phyloP scores from a whole-genome alignment of 1,140 invertebrate species.

The Drosophila santomea region DNA sequence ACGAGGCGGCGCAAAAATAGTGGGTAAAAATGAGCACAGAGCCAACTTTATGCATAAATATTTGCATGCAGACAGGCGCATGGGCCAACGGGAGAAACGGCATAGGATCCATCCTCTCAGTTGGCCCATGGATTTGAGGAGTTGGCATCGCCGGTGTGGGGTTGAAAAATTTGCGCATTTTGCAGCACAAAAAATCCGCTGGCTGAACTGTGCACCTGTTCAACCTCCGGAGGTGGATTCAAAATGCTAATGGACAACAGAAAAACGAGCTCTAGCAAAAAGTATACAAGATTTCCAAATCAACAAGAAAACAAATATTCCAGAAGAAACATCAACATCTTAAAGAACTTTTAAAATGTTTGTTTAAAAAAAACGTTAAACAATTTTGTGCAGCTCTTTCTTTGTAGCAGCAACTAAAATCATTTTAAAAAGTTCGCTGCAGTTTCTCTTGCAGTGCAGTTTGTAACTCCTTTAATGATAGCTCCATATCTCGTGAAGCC shows the following conservation, averaged over 20 bases:
- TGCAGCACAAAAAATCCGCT: conserved; percentile 36
- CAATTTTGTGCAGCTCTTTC: too few species aligned
- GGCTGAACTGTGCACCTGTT: conserved; percentile 43
- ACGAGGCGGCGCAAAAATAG: conserved; percentile 56
- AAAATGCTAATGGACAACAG: conserved; percentile 68
- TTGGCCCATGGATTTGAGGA: conserved; percentile 25
- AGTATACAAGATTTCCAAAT: conserved; percentile 1
- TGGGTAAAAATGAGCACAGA: conserved; percentile 74
- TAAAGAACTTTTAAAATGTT: too few species aligned
- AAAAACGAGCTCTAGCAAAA: conserved; percentile 1
- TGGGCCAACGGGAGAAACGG: conserved; percentile 21
- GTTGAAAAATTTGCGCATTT: conserved; percentile 65
- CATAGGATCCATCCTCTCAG: neutral
- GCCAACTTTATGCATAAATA: conserved; percentile 83
- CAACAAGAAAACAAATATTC: too few species aligned
- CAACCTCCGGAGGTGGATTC: conserved; percentile 40
- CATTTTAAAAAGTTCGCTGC: neutral
- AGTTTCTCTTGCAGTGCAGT: conserved; percentile 30
- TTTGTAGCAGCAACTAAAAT: too few species aligned
- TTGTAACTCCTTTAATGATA: conserved; percentile 59
- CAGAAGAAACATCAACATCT: too few species aligned
- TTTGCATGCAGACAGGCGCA: conserved; percentile 69
- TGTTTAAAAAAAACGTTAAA: too few species aligned
- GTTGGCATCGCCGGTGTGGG: conserved; percentile 36
- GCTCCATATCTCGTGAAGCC: conserved; percentile 59